Evolutionary conservation across 2,797 vertebrate species (phyloP), one percentile per base, ranked within the genome.

Genomic region (Australoheros facetus): DNA sequence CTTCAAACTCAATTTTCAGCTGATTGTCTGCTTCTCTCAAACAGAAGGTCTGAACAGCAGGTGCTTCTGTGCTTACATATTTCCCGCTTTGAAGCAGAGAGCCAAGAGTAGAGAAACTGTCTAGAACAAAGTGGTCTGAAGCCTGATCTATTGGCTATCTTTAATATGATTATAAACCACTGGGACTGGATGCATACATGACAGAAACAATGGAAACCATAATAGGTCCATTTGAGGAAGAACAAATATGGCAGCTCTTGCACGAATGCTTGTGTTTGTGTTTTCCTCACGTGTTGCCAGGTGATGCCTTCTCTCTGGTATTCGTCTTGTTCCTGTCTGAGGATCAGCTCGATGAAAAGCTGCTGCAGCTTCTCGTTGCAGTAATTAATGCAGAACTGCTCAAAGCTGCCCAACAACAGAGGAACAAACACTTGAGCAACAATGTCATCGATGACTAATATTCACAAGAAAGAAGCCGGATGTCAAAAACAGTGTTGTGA

Each of bases 281-380:
- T 9, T 55, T 48, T 30, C 62, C 97, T 96, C 90, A 98, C 97
- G 0, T 93, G 96, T 77, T 96, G 96, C 97, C 97, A 98, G 79
- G 95, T 78, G 84, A 99, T 97, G 66, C 97, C 97, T 81, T 98
- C 98, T 0, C 97, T 94, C 77, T 97, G 88, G 51, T 99, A 98
- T 62, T 99, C 98, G 0, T 93, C 96, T 62, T 99, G 98, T 32
- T 98, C 97, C 91, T 98, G 97, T 8, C 93, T 91, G 34, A 99
- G 96, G 91, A 99, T 97, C 56, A 99, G 95, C 89, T 98, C 97
- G 4, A 99, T 99, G 95, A 99, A 99, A n/a, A 99, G 97, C 91
- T 99, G 98, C 93, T 99, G 98, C 75, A 99, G 93, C 87, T 99
- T 99, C 91, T 99, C 98, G 1, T 99, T 99, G 89, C 98, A 99